Evolutionary conservation across 2,888 invertebrate genomes (phyloP).

Genomic region (Anthoptus insignis): DNA sequence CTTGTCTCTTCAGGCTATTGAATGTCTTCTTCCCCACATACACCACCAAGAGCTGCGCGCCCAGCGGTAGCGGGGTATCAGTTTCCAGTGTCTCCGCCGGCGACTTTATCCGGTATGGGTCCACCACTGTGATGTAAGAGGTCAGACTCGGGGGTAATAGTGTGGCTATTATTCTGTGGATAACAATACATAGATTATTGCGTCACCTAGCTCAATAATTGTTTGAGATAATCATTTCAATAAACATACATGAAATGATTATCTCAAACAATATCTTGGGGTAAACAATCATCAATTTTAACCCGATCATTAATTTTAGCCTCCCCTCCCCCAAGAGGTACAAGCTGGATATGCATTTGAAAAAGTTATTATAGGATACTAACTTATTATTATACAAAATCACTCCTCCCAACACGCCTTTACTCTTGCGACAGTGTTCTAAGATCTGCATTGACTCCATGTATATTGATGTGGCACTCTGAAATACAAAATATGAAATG

Average conservation of each 20-base stretch:
- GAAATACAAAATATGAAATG: slow-evolving; percentile 53
- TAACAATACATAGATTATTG: too few species aligned
- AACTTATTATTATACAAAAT: slow-evolving; percentile 97
- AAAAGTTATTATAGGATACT: too few species aligned
- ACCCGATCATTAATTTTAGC: too few species aligned
- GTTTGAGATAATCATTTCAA: too few species aligned
- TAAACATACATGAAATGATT: too few species aligned
- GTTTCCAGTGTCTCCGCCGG: slow-evolving; percentile 90
- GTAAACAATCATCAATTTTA: too few species aligned
- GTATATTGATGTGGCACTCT: slow-evolving; percentile 96
- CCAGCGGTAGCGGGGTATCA: slow-evolving; percentile 92
- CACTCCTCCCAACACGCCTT: slow-evolving; percentile 94
- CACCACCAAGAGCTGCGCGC: slow-evolving; percentile 93
- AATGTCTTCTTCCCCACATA: slow-evolving; percentile 90
- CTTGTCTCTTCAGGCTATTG: slow-evolving; percentile 74
- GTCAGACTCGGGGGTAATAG: slow-evolving; percentile 92
- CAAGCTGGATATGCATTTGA: too few species aligned
- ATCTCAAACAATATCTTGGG: too few species aligned
- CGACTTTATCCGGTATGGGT: slow-evolving; percentile 94
- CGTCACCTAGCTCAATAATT: too few species aligned
- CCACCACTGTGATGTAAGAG: slow-evolving; percentile 93
- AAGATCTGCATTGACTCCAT: slow-evolving; percentile 95
- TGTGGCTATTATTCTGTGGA: slow-evolving; percentile 91
- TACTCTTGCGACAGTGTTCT: slow-evolving; percentile 93
- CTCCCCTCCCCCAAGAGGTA: too few species aligned